Conservation (phyloP, 2,113 vertebrate genomes). For the Siniperca knerii region DNA sequence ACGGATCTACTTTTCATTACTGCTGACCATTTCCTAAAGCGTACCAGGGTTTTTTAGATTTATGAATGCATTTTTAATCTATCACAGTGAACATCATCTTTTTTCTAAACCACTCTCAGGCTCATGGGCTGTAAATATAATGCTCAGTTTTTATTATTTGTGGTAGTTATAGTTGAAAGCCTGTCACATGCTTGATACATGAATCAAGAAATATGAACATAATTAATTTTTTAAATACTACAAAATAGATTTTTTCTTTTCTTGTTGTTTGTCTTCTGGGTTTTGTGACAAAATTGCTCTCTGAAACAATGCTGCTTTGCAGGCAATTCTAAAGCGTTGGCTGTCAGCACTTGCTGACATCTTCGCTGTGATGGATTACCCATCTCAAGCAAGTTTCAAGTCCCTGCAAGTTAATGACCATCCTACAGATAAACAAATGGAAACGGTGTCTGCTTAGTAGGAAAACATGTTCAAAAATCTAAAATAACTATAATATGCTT, state of each 20-base stretch:
- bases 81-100: not conserved
- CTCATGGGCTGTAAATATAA: not conserved
- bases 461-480: constrained; percentile 14
- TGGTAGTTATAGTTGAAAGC: not conserved
- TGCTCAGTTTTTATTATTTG: not conserved
- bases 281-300: not conserved
- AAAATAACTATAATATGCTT: not conserved
- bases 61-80: constrained; percentile 14
- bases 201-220: not conserved
- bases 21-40: constrained; percentile 52
- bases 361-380: constrained; percentile 11
- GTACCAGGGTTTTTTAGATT: constrained; percentile 21
- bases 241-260: not conserved
- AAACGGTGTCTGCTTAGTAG: not conserved
- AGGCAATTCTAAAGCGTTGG: constrained; percentile 14
- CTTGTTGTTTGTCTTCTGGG: not conserved
- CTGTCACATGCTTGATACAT: not conserved
- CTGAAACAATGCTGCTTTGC: constrained; percentile 8
- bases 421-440: not conserved
- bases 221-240: not conserved
- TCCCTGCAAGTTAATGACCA: constrained; percentile 30
- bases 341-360: constrained; percentile 20
- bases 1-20: constrained; percentile 58
- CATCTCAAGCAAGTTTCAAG: constrained; percentile 19
- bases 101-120: not conserved